These are phyloP conservation scores for Perccottus glenii DNA, from an alignment of 2,113 vertebrate species.

Conservation along the genomic window DNA sequence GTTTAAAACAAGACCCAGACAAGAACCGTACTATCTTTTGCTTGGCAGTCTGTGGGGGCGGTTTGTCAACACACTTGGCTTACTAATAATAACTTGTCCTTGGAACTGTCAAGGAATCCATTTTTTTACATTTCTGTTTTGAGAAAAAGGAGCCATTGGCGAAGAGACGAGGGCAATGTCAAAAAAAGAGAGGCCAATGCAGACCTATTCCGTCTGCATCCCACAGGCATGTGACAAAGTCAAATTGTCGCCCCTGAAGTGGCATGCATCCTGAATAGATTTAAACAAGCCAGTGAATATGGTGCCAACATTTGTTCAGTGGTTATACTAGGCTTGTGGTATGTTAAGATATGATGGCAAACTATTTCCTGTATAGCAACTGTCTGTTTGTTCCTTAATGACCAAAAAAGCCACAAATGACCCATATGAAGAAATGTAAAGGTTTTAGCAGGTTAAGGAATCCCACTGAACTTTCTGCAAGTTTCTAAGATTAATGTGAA, in stretches of 20 bases:
- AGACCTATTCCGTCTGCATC: slow-evolving; percentile 58
- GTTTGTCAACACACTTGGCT: slow-evolving; percentile 54
- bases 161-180: slow-evolving; percentile 44
- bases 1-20: neutral
- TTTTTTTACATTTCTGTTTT: slow-evolving; percentile 55
- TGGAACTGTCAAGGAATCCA: slow-evolving; percentile 52
- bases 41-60: slow-evolving; percentile 16
- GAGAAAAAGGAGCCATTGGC: slow-evolving; percentile 33
- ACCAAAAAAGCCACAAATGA: no score
- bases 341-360: no score
- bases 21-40: slow-evolving; percentile 22
- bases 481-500: no score
- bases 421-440: no score
- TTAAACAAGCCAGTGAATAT: slow-evolving; percentile 39
- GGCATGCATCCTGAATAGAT: slow-evolving; percentile 64
- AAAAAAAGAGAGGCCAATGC: slow-evolving; percentile 57
- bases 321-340: slow-evolving; percentile 6
- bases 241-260: slow-evolving; percentile 63
- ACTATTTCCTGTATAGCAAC: no score
- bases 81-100: slow-evolving; percentile 56
- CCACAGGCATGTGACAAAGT: slow-evolving; percentile 67
- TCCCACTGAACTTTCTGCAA: no score
- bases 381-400: no score
- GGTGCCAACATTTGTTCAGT: slow-evolving; percentile 35
- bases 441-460: no score